phyloP scores from a whole-genome alignment of 2,888 invertebrate genomes.

The Amblyjoppa fuscipennis region DNA sequence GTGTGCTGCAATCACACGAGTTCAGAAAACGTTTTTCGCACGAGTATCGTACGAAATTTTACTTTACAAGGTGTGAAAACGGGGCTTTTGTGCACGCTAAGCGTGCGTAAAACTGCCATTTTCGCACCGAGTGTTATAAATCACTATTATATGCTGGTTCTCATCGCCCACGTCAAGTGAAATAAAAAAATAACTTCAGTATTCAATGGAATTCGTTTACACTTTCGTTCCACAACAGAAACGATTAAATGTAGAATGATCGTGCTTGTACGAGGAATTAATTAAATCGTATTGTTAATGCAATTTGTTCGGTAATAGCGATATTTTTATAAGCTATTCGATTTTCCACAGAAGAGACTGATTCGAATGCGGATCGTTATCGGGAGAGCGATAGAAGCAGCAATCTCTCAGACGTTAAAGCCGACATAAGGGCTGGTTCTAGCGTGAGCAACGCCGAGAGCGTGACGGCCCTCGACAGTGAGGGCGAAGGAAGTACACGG shows the following conservation, averaged over 20 bases:
- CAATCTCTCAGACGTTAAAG: conserved; percentile 96
- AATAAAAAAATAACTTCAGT: conserved; percentile 12
- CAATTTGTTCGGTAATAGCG: background rate
- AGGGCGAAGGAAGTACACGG: conserved; percentile 87
- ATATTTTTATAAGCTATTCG: conserved; percentile 10
- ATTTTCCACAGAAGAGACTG: conserved; percentile 83
- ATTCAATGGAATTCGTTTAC: background rate
- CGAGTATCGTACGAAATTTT: no score
- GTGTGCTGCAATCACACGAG: no score
- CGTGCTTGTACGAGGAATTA: background rate
- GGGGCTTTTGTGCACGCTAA: no score
- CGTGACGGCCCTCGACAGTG: conserved; percentile 86
- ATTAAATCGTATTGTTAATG: background rate
- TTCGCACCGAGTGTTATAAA: no score
- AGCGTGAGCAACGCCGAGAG: conserved; percentile 92
- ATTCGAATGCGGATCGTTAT: conserved; percentile 84
- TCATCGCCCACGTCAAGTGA: background rate
- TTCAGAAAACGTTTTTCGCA: no score
- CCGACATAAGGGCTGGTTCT: conserved; percentile 94
- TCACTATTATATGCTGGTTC: background rate
- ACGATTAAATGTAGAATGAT: background rate
- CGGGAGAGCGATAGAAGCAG: conserved; percentile 95
- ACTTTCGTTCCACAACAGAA: background rate
- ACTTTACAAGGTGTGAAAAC: no score
- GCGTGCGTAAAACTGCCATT: no score